Evolutionary conservation across 2,888 invertebrate species (phyloP), one percentile per base, ranked within the genome.

Genomic region (Dynastes tityus): DNA sequence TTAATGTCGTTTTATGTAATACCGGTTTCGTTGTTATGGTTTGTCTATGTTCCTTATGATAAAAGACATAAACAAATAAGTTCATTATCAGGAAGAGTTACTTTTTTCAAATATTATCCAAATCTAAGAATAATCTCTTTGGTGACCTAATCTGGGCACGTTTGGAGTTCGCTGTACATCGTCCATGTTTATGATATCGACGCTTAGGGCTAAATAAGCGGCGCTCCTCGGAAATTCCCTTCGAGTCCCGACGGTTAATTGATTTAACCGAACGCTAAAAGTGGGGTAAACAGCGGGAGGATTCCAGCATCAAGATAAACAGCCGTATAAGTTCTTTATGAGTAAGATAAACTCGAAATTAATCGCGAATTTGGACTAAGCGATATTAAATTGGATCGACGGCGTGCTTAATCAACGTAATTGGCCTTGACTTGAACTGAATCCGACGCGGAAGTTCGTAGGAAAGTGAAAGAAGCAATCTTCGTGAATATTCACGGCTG

Each of bases 201-300:
- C 65, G 45, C 65, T 67, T n/a, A n/a, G 37, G 65, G 45, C 9
- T 2, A 65, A 65, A 65, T 22, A 29, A 29, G 29, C 61, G 27
- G 27, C 40, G 40, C 37, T 40, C 32, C 65, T 65, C 65, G 13
- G 37, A 67, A 67, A 67, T 45, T 40, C 45, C 40, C 5, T 22
- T 16, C 40, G 22, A 45, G 37, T 22, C 45, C 9, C 65, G 65
- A 67, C 45, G 65, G 65, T 67, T 67, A 67, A 67, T 49, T 67
- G 65, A 67, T 67, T 67, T 67, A 67, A 45, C 45, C 45, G 65
- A 45, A 67, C 22, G 65, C 45, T 67, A 67, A 45, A 67, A 67
- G 65, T 49, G 65, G 40, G 40, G 65, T 67, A 49, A 67, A 67
- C 65, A 45, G 40, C 45, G 65, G 65, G 40, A 16, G 22, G 22